Base-by-base conservation (phyloP, 2,888 invertebrate species). In the Ectemnius continuus region DNA sequence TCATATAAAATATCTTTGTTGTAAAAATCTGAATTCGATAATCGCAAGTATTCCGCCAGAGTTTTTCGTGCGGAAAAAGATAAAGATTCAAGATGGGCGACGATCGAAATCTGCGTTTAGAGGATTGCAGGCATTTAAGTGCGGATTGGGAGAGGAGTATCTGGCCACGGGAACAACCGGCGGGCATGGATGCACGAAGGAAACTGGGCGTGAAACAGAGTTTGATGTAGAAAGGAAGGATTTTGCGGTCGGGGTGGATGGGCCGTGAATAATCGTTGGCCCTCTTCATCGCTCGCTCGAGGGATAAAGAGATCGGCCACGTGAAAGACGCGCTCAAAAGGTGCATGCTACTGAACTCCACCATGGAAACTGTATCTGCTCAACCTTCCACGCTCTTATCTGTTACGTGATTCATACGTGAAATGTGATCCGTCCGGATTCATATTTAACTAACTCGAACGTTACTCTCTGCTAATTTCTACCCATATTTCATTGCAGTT, bases 161-260 rank as follows among this genome's bases (percentile, higher is more conserved):
- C 16, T 52, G 71, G 71, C 71, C 66, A 71, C 66, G 68, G 80
- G 69, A 70, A 61, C 20, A 48, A 56, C 26, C 69, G 67, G 60
- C 62, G 73, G 58, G 73, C 70, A 74, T 77, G 76, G 73, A 70
- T 61, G 70, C 76, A 78, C 70, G 76, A 72, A 75, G 79, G 67
- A 85, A 87, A 87, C 82, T 79, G 78, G 81, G 80, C 83, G 87
- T 85, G 79, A 85, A 86, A 81, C 82, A 74, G 84, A 81, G 84
- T 84, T 82, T 79, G 83, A 85, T 79, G 84, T 80, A 76, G 81
- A 81, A 81, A 78, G 80, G 76, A 78, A 81, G 80, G 82, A 86
- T 84, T 84, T 84, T 78, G 84, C 73, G 84, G 86, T 76, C 65
- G 70, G 76, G 69, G 75, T 70, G 80, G 79, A 85, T 87, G 75